These are phyloP conservation scores for Misgurnus anguillicaudatus DNA, from an alignment of 2,113 vertebrate genomes.

Conservation along the genomic window DNA sequence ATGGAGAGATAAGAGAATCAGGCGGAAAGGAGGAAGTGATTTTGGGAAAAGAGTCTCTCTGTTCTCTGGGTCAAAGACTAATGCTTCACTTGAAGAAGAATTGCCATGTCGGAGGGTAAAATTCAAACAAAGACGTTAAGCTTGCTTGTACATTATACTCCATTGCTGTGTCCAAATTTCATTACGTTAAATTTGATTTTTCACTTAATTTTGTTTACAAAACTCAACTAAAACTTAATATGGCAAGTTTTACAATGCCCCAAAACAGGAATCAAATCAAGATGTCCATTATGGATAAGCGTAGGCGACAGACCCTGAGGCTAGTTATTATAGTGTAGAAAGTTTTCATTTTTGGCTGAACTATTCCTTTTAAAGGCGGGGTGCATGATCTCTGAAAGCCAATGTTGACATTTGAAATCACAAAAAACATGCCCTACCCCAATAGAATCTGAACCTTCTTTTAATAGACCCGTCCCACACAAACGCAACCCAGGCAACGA, in stretches of 20 bases:
- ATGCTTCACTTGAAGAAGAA: background rate
- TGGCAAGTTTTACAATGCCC: background rate
- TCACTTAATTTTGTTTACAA: background rate
- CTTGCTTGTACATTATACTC: background rate
- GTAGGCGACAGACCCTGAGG: slow-evolving; percentile 1
- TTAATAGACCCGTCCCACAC: too few species aligned
- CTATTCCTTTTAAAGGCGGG: too few species aligned
- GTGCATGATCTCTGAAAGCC: too few species aligned
- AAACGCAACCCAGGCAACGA: too few species aligned
- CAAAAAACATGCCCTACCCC: too few species aligned
- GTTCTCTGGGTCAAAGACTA: background rate
- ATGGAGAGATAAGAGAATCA: slow-evolving; percentile 21
- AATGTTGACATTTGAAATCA: too few species aligned
- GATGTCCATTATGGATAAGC: slow-evolving; percentile 30
- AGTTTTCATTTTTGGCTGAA: too few species aligned
- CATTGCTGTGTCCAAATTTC: background rate
- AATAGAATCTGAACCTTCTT: too few species aligned
- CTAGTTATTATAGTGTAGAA: background rate
- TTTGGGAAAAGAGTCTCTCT: background rate
- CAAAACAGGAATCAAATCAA: background rate
- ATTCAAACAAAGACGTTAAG: background rate
- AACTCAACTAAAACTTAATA: background rate
- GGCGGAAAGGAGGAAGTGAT: slow-evolving; percentile 10
- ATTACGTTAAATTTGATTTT: background rate
- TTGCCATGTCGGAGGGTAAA: too few species aligned